Evolutionary conservation across 2,113 vertebrate genomes (phyloP), one percentile per base, ranked within the genome.

Genomic region (Chloropsis cyanopogon): DNA sequence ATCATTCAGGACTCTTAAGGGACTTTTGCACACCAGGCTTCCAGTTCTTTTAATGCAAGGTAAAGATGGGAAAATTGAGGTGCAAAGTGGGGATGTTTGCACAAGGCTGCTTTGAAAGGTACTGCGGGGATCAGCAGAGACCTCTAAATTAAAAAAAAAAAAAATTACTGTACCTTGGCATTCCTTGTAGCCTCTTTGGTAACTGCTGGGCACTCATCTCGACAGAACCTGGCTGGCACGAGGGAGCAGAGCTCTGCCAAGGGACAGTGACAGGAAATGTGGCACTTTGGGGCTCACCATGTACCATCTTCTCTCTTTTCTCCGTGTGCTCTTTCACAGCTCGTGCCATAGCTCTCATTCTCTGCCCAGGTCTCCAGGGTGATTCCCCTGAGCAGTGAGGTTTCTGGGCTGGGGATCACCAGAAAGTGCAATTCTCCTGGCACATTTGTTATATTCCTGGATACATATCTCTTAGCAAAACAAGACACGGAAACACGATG

Each of bases 11-110:
- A 69, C 69, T 95, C 72, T 92, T 86, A 57, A 73, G 88, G 69
- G 76, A 60, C 53, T 95, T 94, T 65, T 85, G 33, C 82, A 89
- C 39, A 21, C 39, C 72, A 93, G 56, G 63, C n/a, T 93, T 91
- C 92, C 76, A 47, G 66, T 39, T 63, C 57, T 91, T 94, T 76
- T 81, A 90, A 79, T n/a, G 44, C 53, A 65, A 72, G 79, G 41
- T 73, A 71, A 93, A 93, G 86, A 82, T 73, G 31, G 68, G 50
- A 76, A 93, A 90, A 92, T 53, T 68, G 64, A 96, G 91, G 76
- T 83, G 52, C n/a, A 80, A 63, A 77, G 41, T 10, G 4, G 57
- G 53, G 53, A 78, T 86, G 35, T 94, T 92, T 96, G 68, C 56
- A 92, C 59, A 63, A 72, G 46, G n/a, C 54, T 82, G 69, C 44